These are phyloP conservation scores for Germaria angustata DNA, from an alignment of 2,888 invertebrate genomes.

Conservation along the genomic window DNA sequence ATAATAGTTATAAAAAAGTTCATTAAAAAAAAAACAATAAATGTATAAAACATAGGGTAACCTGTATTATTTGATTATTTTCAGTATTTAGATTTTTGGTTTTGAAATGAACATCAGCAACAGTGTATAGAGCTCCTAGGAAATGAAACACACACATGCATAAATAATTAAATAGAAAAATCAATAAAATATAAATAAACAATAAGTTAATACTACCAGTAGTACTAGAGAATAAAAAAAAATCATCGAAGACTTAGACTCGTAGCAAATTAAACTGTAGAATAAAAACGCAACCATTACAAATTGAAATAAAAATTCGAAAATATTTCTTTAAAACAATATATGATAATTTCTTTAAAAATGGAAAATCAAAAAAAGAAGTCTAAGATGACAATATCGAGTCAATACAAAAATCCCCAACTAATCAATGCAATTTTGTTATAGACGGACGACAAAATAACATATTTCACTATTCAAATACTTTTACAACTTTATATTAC, in stretches of 20 bases:
- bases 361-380: background rate
- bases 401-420: background rate
- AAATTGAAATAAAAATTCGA: background rate
- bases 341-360: background rate
- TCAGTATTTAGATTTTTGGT: slow-evolving; percentile 11
- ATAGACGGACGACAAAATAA: background rate
- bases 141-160: background rate
- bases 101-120: slow-evolving; percentile 5
- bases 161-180: slow-evolving; percentile 15
- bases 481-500: background rate
- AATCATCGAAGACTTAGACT: slow-evolving; percentile 59
- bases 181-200: background rate
- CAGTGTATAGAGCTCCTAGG: slow-evolving; percentile 23
- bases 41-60: background rate
- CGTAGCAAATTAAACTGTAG: slow-evolving; percentile 25
- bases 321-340: background rate
- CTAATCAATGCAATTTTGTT: slow-evolving; percentile 12
- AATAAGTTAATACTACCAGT: slow-evolving; percentile 33
- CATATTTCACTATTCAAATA: background rate
- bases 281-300: background rate
- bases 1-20: slow-evolving; percentile 23
- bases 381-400: slow-evolving; percentile 41
- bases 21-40: slow-evolving; percentile 12
- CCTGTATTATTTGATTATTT: background rate
- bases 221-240: slow-evolving; percentile 19